Conservation (phyloP, 2,113 vertebrate species). For the Gulo gulo region DNA sequence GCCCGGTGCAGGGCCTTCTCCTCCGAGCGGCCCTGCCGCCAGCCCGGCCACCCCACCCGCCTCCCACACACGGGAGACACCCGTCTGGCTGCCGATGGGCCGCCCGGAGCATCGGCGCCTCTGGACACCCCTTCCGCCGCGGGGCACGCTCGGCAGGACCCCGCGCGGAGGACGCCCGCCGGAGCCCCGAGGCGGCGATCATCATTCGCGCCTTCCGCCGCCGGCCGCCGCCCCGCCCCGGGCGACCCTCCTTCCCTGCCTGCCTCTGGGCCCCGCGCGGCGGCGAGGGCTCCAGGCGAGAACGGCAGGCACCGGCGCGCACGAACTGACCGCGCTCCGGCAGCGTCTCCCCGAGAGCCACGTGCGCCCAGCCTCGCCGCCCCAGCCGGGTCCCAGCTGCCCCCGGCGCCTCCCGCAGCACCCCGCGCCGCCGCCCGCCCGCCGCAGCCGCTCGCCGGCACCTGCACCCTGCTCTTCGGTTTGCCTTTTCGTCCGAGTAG, state of each 20-base stretch:
- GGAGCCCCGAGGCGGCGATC: not conserved
- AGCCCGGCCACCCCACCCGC: not conserved
- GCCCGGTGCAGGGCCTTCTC: not conserved
- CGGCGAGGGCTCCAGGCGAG: not conserved
- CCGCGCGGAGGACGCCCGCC: not conserved
- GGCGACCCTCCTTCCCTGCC: not conserved
- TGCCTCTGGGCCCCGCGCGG: not conserved
- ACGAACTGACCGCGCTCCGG: not conserved
- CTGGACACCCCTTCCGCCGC: not conserved
- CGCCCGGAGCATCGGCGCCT: not conserved
- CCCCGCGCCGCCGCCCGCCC: not conserved
- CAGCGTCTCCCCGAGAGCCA: not conserved
- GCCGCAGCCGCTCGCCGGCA: not conserved
- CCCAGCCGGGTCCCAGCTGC: not conserved
- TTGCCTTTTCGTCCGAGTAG: not conserved
- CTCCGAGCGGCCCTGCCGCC: not conserved
- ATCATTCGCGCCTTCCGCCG: not conserved
- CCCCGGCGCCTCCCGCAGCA: not conserved
- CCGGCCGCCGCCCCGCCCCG: not conserved
- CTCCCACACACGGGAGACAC: not conserved
- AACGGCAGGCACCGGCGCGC: not conserved
- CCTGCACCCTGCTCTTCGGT: conserved; percentile 42
- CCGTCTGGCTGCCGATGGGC: not conserved
- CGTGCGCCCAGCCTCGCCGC: not conserved
- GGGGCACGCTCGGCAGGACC: not conserved